These are phyloP conservation scores for Nansenia antarctica DNA, from an alignment of 2,113 vertebrate genomes.

Conservation along the genomic window DNA sequence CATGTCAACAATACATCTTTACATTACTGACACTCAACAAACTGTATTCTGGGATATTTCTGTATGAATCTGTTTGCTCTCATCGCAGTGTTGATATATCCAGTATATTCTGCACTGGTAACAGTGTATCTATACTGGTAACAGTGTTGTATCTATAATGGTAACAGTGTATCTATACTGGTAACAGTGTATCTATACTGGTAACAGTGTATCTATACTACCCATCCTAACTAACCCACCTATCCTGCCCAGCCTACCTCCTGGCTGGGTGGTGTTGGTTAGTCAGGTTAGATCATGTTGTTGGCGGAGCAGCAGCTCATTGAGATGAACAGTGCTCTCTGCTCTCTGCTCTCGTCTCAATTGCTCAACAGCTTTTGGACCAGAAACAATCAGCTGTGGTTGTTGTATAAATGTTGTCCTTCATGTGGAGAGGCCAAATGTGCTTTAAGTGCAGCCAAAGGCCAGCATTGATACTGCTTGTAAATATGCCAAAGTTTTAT, in stretches of 20 bases:
- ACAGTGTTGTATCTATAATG: constrained; percentile 23
- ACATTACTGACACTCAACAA: constrained; percentile 60
- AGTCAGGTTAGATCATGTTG: constrained; percentile 40
- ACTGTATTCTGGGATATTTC: constrained; percentile 60
- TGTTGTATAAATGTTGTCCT: constrained; percentile 21
- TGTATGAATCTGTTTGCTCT: constrained; percentile 53
- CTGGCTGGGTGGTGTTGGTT: constrained; percentile 50
- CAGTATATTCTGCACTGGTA: constrained; percentile 61
- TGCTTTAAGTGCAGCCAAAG: constrained; percentile 38
- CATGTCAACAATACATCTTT: constrained; percentile 39
- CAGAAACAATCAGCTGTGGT: constrained; percentile 33
- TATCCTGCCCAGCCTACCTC: too few relatives aligned
- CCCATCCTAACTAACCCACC: too few relatives aligned
- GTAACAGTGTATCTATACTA: constrained; percentile 60
- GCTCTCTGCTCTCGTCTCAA: constrained; percentile 43
- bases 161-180: constrained; percentile 59
- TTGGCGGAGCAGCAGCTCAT: constrained; percentile 31
- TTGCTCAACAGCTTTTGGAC: constrained; percentile 52
- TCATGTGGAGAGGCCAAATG: constrained; percentile 34
- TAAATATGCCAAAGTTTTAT: not conserved
- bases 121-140: constrained; percentile 56
- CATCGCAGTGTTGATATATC: constrained; percentile 51
- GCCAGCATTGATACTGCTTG: constrained; percentile 11
- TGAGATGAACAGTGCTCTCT: constrained; percentile 38
- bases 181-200: constrained; percentile 32